Percentiles rank a stretch among this genome's conserved stretches.
Conservation (phyloP, 2,797 vertebrate species). For the Karalla daura region DNA sequence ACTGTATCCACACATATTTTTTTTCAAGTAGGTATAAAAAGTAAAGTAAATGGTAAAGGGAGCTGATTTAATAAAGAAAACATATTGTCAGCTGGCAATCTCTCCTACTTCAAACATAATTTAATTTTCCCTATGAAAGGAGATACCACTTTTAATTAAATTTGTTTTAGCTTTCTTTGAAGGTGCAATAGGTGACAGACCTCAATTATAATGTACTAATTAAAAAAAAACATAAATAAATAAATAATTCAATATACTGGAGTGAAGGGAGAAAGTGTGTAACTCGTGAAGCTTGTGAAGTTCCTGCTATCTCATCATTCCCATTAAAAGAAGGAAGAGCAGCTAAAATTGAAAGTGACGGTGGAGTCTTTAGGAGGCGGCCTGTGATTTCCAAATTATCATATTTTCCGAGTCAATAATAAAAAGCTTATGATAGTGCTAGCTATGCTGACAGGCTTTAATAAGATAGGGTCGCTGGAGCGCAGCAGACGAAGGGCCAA, state of each 20-base stretch:
- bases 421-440: conserved; percentile 87
- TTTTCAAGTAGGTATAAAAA: conserved; percentile 61
- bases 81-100: conserved; percentile 82
- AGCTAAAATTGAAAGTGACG: conserved; percentile 85
- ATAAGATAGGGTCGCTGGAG: conserved; percentile 86
- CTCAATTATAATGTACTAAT: conserved; percentile 87
- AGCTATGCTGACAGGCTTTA: conserved; percentile 85
- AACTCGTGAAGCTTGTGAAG: conserved; percentile 75
- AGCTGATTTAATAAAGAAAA: conserved; percentile 80
- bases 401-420: conserved; percentile 89
- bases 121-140: conserved; percentile 81
- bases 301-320: conserved; percentile 80
- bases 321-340: conserved; percentile 81
- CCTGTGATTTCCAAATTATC: conserved; percentile 88
- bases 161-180: conserved; percentile 83
- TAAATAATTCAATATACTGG: conserved; percentile 71
- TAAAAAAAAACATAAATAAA: conserved; percentile 79
- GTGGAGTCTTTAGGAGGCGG: conserved; percentile 83
- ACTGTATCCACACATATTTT: conserved; percentile 66
- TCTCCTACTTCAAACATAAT: conserved; percentile 84
- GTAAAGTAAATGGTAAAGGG: conserved; percentile 59
- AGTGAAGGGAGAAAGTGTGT: conserved; percentile 46
- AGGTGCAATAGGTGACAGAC: conserved; percentile 85
- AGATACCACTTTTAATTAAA: conserved; percentile 87
- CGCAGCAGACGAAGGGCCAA: conserved; percentile 72